A percentile compares a stretch with the other conserved stretches of the same genome.
Conservation (phyloP, 2,113 vertebrate genomes). For the Chloebia gouldiae region DNA sequence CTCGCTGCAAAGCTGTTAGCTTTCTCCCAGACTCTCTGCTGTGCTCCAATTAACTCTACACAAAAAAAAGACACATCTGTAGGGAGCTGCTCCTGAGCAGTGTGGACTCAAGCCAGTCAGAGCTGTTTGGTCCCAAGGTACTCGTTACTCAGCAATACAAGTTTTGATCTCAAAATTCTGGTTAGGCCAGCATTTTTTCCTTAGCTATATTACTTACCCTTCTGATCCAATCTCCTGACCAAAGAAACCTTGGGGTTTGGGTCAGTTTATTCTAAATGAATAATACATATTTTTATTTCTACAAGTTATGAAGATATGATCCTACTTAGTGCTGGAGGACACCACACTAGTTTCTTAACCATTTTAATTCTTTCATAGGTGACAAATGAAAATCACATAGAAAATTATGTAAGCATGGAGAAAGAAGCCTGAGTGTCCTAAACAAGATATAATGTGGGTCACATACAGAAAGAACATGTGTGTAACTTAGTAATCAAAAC, state of each 20-base stretch:
- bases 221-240: not conserved
- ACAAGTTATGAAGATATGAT: not conserved
- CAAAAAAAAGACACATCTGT: not conserved
- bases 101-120: not conserved
- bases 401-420: not conserved
- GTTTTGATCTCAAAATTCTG: not conserved
- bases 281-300: not conserved
- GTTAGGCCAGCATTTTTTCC: not conserved
- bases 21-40: not conserved
- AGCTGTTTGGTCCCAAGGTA: not conserved
- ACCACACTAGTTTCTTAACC: not conserved
- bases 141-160: not conserved
- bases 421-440: not conserved
- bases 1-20: not conserved
- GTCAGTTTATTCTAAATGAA: not conserved
- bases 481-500: not conserved
- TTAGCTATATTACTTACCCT: not conserved
- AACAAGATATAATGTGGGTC: not conserved
- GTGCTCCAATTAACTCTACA: not conserved
- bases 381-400: not conserved
- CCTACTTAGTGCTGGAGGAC: not conserved
- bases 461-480: not conserved
- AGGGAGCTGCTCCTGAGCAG: not conserved
- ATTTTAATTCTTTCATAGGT: not conserved
- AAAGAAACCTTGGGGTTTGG: rapidly evolving